A percentile compares a stretch with the other conserved stretches of the same genome.
Conservation (phyloP, 2,797 vertebrate genomes). For the Phataginus tricuspis region DNA sequence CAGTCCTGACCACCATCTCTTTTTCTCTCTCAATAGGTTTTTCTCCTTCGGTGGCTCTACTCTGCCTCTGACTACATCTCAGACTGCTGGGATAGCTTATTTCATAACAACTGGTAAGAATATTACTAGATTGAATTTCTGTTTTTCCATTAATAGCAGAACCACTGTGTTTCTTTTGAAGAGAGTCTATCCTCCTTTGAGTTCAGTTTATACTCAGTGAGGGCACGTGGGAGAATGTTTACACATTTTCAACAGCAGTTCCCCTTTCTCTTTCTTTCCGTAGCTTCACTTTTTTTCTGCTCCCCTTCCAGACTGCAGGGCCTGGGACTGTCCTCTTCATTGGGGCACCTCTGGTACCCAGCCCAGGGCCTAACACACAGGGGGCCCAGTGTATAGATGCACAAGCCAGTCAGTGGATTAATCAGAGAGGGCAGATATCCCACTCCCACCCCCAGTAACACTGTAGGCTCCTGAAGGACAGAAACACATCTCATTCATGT, state of each 20-base stretch:
- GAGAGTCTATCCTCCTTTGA: neutral
- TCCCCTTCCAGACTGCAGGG: neutral
- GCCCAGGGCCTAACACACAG: neutral
- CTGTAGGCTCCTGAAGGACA: neutral
- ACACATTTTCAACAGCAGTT: neutral
- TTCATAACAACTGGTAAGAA: conserved; percentile 96
- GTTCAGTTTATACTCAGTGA: neutral
- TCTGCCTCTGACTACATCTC: conserved; percentile 90
- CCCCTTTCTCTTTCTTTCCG: neutral
- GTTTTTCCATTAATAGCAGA: neutral
- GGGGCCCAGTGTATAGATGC: neutral
- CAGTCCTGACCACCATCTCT: accelerated
- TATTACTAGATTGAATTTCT: neutral
- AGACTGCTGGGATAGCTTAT: conserved; percentile 92
- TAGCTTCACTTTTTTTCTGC: neutral
- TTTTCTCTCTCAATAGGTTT: conserved; percentile 87
- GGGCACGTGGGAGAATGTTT: neutral
- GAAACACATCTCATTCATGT: accelerated
- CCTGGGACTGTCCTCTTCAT: neutral
- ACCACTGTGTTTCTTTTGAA: neutral
- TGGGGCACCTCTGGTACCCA: neutral
- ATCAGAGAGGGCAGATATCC: too few species aligned
- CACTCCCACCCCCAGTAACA: accelerated
- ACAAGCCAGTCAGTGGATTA: neutral
- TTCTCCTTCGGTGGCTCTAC: conserved; percentile 95